Percentiles rank a stretch among this genome's conserved stretches.
Evolutionary conservation across 1,140 invertebrate genomes (phyloP).

Genomic region (Drosophila repleta): DNA sequence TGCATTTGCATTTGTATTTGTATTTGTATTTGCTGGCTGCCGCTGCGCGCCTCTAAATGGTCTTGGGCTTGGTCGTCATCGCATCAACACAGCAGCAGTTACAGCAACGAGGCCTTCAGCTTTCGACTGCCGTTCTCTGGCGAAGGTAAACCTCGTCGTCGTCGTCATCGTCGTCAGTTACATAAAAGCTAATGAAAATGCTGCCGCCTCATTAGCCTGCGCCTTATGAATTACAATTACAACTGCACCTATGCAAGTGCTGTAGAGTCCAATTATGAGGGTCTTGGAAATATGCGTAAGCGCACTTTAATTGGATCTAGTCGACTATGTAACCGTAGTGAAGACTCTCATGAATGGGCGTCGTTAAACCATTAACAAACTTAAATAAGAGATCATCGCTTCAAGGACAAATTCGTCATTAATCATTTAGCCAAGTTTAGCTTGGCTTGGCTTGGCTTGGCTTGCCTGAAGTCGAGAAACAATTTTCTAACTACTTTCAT

Average conservation of each 20-base stretch:
- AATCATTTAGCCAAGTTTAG: conserved; percentile 3
- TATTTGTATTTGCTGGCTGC: conserved; percentile 65
- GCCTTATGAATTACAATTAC: conserved; percentile 58
- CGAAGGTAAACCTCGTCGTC: conserved; percentile 57
- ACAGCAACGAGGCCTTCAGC: conserved; percentile 48
- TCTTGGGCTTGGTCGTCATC: conserved; percentile 56
- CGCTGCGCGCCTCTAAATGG: conserved; percentile 57
- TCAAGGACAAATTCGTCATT: conserved; percentile 5
- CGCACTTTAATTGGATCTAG: conserved; percentile 22
- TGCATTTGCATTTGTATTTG: conserved; percentile 74
- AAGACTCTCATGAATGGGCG: conserved; percentile 1
- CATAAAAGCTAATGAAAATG: conserved; percentile 75
- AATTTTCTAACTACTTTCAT: background rate
- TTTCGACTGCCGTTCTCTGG: conserved; percentile 56
- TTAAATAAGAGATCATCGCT: background rate
- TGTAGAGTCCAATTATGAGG: conserved; percentile 59
- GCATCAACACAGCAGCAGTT: conserved; percentile 5
- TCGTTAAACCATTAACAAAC: conserved; percentile 1
- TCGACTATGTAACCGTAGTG: conserved; percentile 17
- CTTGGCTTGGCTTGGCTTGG: too few species aligned
- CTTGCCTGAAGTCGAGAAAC: too few species aligned
- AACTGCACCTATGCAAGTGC: conserved; percentile 52
- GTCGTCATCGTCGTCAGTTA: conserved; percentile 38
- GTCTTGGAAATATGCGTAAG: conserved; percentile 21
- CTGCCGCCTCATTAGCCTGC: conserved; percentile 62